These are phyloP conservation scores for Phrynocephalus vlangalii DNA, from an alignment of 2,797 vertebrate genomes.

Conservation along the genomic window DNA sequence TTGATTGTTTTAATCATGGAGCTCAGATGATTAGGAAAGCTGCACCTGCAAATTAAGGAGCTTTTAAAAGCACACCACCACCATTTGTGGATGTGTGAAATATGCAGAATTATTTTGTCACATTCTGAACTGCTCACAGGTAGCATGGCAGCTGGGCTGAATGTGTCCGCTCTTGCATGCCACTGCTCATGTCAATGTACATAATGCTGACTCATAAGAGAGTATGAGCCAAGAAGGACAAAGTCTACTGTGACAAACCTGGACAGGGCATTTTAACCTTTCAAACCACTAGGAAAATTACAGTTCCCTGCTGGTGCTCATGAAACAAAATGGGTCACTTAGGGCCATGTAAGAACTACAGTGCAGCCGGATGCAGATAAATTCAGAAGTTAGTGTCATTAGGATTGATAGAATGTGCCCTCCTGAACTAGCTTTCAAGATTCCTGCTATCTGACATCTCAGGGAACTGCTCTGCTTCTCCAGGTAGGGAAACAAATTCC, in stretches of 20 bases:
- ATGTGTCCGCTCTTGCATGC: background rate
- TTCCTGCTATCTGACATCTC: too few species aligned
- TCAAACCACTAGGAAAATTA: background rate
- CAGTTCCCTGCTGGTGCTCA: background rate
- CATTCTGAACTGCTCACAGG: background rate
- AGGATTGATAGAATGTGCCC: background rate
- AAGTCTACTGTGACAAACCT: constrained; percentile 52
- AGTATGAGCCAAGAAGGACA: constrained; percentile 32
- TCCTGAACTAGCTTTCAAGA: too few species aligned
- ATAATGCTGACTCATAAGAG: constrained; percentile 56
- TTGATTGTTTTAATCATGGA: constrained; percentile 3
- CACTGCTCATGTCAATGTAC: constrained; percentile 32
- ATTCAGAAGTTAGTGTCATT: background rate
- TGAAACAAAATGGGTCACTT: rapidly evolving
- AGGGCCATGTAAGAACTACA: too few species aligned
- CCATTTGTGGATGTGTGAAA: background rate
- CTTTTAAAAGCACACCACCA: background rate
- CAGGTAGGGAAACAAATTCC: too few species aligned
- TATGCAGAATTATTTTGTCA: background rate
- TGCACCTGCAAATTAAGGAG: background rate
- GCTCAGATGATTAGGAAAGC: background rate
- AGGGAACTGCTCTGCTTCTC: too few species aligned
- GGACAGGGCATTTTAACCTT: constrained; percentile 45
- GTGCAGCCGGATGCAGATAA: background rate
- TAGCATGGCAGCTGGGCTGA: background rate